Percentiles rank a stretch among this genome's conserved stretches.
Evolutionary conservation across 2,888 invertebrate species (phyloP).

Genomic region (Diarsia rubi): DNA sequence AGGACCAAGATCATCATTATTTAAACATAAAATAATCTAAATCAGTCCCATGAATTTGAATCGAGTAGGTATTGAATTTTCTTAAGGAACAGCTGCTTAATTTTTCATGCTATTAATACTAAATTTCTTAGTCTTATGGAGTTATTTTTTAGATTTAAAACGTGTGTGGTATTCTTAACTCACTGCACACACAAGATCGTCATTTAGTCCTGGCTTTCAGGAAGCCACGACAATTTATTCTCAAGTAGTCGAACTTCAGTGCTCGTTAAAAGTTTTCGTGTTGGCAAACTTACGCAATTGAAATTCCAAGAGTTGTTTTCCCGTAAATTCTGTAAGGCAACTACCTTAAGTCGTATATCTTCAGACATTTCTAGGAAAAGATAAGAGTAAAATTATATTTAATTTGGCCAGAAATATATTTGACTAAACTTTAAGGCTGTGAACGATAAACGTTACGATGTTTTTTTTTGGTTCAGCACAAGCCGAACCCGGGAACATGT

Average conservation of each 20-base stretch:
- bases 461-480: no score
- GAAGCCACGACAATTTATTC: background rate
- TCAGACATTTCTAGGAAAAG: background rate
- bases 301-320: slow-evolving; percentile 22
- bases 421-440: background rate
- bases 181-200: background rate
- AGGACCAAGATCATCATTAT: no score
- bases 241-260: background rate
- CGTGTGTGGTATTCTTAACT: background rate
- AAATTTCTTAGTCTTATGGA: background rate
- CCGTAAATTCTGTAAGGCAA: background rate
- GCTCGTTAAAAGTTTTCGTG: slow-evolving; percentile 38
- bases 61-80: no score
- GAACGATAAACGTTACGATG: background rate
- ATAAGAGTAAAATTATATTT: background rate
- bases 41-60: no score
- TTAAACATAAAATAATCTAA: no score
- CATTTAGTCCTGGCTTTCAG: background rate
- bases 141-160: background rate
- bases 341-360: background rate
- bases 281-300: slow-evolving; percentile 25
- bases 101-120: background rate
- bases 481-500: no score
- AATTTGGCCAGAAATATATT: background rate
- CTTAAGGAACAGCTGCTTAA: no score